Conservation (phyloP, 2,888 invertebrate genomes). For the Caenorhabditis japonica region DNA sequence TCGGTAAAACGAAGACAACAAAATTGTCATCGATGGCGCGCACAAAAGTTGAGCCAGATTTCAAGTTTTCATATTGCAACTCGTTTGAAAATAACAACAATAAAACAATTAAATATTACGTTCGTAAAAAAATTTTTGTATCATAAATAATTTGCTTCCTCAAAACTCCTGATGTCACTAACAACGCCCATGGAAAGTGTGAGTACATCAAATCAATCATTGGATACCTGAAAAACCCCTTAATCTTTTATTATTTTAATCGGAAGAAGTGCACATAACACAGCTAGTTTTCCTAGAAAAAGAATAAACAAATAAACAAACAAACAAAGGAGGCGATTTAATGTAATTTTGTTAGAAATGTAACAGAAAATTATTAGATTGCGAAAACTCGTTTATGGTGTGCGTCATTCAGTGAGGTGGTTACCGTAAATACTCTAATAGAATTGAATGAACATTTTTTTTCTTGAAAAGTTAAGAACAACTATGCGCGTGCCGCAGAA, state of each 20-base stretch:
- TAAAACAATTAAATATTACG: constrained; percentile 19
- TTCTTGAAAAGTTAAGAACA: too few relatives aligned
- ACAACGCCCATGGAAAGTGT: constrained; percentile 52
- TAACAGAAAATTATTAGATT: constrained; percentile 7
- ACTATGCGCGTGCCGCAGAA: too few relatives aligned
- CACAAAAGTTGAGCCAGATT: too few relatives aligned
- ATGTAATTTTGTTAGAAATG: background rate
- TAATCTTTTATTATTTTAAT: background rate
- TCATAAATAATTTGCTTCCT: constrained; percentile 43
- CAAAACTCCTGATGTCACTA: constrained; percentile 49
- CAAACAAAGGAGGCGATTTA: background rate
- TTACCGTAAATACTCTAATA: too few relatives aligned
- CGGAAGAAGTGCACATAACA: too few relatives aligned
- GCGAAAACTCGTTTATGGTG: background rate
- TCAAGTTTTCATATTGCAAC: too few relatives aligned
- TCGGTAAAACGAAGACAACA: too few relatives aligned
- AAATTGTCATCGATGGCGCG: too few relatives aligned
- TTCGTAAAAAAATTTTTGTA: constrained; percentile 27
- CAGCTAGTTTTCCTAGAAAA: too few relatives aligned
- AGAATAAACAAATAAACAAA: background rate
- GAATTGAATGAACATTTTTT: too few relatives aligned
- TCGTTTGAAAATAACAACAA: too few relatives aligned
- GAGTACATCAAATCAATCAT: constrained; percentile 56
- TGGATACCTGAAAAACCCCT: constrained; percentile 42
- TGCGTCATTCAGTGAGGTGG: constrained; percentile 6